These are phyloP conservation scores for Pheosia gnoma DNA, from an alignment of 2,888 invertebrate species.

Conservation along the genomic window DNA sequence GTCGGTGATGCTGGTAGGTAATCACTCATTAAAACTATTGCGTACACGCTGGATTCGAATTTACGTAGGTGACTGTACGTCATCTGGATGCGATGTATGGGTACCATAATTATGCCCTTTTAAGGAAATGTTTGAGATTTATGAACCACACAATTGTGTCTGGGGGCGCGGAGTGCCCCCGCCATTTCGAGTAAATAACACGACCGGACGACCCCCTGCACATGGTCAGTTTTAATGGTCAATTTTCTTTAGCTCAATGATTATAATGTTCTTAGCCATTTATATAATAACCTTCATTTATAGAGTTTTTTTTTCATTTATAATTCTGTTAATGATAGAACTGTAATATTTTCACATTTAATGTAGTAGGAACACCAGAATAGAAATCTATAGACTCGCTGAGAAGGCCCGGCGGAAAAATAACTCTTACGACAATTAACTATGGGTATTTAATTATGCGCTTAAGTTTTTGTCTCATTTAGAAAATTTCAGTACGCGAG, in stretches of 20 bases:
- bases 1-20: conserved; percentile 34
- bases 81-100: neutral
- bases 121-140: neutral
- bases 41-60: conserved; percentile 19
- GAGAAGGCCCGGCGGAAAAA: conserved; percentile 1
- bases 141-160: too few species aligned
- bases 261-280: too few species aligned
- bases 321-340: too few species aligned
- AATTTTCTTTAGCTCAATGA: too few species aligned
- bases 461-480: neutral
- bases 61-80: conserved; percentile 8
- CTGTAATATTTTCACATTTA: too few species aligned
- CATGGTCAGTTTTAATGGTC: too few species aligned
- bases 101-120: conserved; percentile 1
- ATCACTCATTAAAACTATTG: conserved; percentile 35
- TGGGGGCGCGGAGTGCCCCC: too few species aligned
- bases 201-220: too few species aligned
- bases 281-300: too few species aligned
- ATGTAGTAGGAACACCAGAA: neutral
- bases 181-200: too few species aligned
- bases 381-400: neutral
- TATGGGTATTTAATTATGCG: neutral
- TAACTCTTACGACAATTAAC: conserved; percentile 1
- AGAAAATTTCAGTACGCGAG: neutral
- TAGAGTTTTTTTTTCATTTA: too few species aligned